Conservation (phyloP, 2,888 invertebrate genomes). For the Lamellibrachia satsuma region DNA sequence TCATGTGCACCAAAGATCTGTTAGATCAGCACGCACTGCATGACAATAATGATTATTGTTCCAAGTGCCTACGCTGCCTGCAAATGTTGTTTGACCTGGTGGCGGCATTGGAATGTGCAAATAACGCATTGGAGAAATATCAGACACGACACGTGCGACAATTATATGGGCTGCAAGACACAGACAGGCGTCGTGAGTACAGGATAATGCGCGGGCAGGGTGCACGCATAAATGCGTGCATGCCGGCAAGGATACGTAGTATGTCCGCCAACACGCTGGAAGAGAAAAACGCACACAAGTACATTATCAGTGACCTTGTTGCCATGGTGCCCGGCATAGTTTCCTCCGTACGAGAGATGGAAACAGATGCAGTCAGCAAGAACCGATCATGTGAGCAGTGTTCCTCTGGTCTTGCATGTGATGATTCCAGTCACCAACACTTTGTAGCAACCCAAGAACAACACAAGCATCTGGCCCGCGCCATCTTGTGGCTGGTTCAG, state of each 20-base stretch:
- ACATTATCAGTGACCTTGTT: neutral
- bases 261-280: neutral
- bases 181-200: neutral
- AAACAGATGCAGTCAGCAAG: neutral
- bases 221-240: neutral
- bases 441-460: neutral
- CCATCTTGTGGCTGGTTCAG: neutral
- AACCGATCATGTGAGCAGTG: neutral
- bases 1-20: neutral
- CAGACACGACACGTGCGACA: neutral
- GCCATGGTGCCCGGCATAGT: neutral
- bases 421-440: neutral
- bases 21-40: neutral
- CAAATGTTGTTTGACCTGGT: conserved; percentile 39
- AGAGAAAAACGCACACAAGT: neutral
- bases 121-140: conserved; percentile 28
- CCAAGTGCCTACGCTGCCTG: conserved; percentile 35
- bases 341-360: neutral
- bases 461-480: neutral
- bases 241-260: neutral
- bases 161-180: neutral
- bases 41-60: neutral
- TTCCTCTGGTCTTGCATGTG: neutral
- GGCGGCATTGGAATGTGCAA: conserved; percentile 46
- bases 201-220: conserved; percentile 1